Evolutionary conservation across 37 sponge, comb jelly and placozoan genomes (phyloP), one percentile per base, ranked within the genome.

Genomic region (Ephydatia muelleri): DNA sequence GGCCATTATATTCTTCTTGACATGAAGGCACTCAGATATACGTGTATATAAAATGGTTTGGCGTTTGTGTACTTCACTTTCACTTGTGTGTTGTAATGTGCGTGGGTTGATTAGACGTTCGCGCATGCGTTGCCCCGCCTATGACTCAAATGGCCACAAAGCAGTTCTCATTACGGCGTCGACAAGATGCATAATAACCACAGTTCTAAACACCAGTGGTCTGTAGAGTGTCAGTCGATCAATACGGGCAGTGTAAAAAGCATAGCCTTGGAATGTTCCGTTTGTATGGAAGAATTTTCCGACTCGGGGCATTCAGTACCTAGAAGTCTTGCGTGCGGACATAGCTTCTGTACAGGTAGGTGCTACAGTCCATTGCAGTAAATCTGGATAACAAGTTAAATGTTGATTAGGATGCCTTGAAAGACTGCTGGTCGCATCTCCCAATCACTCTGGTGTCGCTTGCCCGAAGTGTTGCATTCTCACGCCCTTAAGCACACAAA

Each of bases 341-440:
- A 87, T 34, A 75, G 57, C 43, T 87, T 39, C 69, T 87, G 88
- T 64, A 82, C 88, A 76, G 82, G 88, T 87, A 82, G 35, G 23
- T 8, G 34, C 12, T 32, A 5, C 6, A 30, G 3, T 5, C 65
- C 32, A 9, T 28, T 23, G 5, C 37, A 34, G 3, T 33, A 34
- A 3, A 23, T 29, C 5, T 73, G 32, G 35, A 23, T 32, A 33
- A 23, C 23, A 33, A 5, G n/a, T n/a, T 73, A 6, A 32, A 11
- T 22, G 16, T 69, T 70, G 49, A 16, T 26, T 70, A 85, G 86
- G 74, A 5, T 85, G 86, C 28, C 72, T 85, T 34, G 12, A 38
- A 22, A 27, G 69, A 65, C 33, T 78, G 49, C 31, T 67, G 33
- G 8, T 43, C 29, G 27, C 36, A 3, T 66, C 25, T 39, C 49